phyloP scores from a whole-genome alignment of 2,888 invertebrate species.

The Meliscaeva auricollis region DNA sequence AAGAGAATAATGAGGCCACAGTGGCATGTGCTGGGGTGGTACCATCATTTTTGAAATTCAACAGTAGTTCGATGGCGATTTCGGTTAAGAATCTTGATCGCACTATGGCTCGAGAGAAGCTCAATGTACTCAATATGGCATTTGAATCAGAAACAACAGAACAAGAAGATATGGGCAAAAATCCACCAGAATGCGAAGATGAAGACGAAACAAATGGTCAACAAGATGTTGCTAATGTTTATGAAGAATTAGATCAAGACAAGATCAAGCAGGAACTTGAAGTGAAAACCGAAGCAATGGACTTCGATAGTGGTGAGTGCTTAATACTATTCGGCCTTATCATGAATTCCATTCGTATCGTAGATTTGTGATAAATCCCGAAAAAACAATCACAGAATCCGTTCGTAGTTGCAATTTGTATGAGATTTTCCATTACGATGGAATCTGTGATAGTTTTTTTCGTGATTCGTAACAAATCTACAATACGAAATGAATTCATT shows the following conservation, averaged over 20 bases:
- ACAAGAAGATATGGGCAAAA: neutral
- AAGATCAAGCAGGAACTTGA: slow-evolving; percentile 7
- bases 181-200: neutral
- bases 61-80: slow-evolving; percentile 53
- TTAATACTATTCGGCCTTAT: neutral
- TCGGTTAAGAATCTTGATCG: slow-evolving; percentile 30
- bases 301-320: slow-evolving; percentile 16
- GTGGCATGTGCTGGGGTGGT: neutral
- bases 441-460: no score
- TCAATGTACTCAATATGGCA: slow-evolving; percentile 39
- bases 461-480: no score
- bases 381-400: no score
- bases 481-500: no score
- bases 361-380: no score
- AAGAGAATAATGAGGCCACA: neutral
- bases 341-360: no score
- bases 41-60: slow-evolving; percentile 51
- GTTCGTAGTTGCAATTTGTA: no score
- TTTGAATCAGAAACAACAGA: neutral
- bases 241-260: neutral
- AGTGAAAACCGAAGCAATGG: slow-evolving; percentile 19
- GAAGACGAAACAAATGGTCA: neutral
- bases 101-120: neutral
- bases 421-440: no score
- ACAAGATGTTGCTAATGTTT: neutral